Evolutionary conservation across 2,113 vertebrate species (phyloP), one percentile per base, ranked within the genome.

Genomic region (Cyprinodon tularosa): DNA sequence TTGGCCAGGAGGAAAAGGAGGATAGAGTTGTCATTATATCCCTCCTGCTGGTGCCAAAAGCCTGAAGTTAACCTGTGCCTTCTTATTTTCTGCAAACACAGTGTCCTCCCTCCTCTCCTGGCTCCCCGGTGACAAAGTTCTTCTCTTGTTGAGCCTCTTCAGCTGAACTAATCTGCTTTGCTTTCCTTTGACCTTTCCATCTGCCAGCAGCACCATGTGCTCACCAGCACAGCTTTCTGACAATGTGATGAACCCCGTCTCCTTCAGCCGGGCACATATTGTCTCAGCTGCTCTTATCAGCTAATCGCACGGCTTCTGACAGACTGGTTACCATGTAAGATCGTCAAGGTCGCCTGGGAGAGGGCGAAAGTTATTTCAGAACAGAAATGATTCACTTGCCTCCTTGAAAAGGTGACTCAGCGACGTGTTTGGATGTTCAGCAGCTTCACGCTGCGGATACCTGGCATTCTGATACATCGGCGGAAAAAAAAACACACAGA

Each of bases 91-190:
- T 45, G 39, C 47, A 37, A 39, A 71, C 40, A 22, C 66, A 2
- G 44, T n/a, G 37, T 77, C 70, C 70, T 78, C 57, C 62, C 64
- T 80, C 78, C 69, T 14, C 74, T 85, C 77, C 6, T 64, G 80
- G 70, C 53, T 91, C 88, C 78, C 75, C 73, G 68, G 87, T 87
- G 85, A 89, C 82, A 82, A 81, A 85, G 72, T 44, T 78, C 85
- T 75, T 60, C 76, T 82, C 73, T 84, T 74, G 78, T 83, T 78
- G 84, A 88, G 83, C 82, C 61, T 72, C 82, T 86, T 88, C 82
- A 82, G 90, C 84, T 86, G 74, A 83, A 78, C 84, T 90, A 90
- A 91, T 91, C 87, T 89, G 84, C 85, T 80, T 76, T 83, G 80
- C 86, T 89, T 85, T 87, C 64, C 70, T 86, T 76, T 91, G 90